Evolutionary conservation across 2,888 invertebrate species (phyloP).

Genomic region (Trachelus iudaicus): DNA sequence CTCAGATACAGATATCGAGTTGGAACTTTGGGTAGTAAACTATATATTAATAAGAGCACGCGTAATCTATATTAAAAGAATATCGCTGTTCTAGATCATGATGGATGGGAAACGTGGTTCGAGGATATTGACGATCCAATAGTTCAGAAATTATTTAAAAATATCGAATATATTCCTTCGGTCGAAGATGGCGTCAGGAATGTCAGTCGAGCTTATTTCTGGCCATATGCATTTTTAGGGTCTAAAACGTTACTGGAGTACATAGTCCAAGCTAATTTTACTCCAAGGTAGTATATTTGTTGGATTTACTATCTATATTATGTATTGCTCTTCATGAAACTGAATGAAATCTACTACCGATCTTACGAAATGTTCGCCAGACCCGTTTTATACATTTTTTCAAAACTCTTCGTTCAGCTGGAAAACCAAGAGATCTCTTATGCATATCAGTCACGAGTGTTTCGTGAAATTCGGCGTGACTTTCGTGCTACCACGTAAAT

Average conservation of each 20-base stretch:
- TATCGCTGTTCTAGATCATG: slow-evolving; percentile 67
- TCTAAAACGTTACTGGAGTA: slow-evolving; percentile 79
- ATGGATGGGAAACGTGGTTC: slow-evolving; percentile 83
- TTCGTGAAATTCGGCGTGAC: slow-evolving; percentile 79
- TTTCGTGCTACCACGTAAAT: slow-evolving; percentile 73
- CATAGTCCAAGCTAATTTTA: slow-evolving; percentile 78
- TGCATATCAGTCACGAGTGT: slow-evolving; percentile 81
- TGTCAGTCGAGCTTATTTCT: slow-evolving; percentile 80
- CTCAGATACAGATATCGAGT: slow-evolving; percentile 76
- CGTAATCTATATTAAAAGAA: not conserved
- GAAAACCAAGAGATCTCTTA: slow-evolving; percentile 71
- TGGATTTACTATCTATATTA: not conserved
- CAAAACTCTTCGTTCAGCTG: slow-evolving; percentile 45
- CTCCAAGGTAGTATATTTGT: slow-evolving; percentile 67
- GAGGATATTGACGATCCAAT: slow-evolving; percentile 70
- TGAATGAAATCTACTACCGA: slow-evolving; percentile 41
- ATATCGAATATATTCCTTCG: slow-evolving; percentile 75
- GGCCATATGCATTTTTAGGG: slow-evolving; percentile 83
- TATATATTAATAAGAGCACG: not conserved
- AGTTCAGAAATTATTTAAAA: slow-evolving; percentile 73
- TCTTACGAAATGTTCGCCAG: not conserved
- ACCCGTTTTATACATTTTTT: not conserved
- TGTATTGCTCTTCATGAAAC: not conserved
- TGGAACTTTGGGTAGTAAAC: slow-evolving; percentile 74
- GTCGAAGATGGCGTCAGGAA: slow-evolving; percentile 78